A percentile compares a stretch with the other conserved stretches of the same genome.
These are phyloP conservation scores for Troides oblongomaculatus DNA, from an alignment of 2,888 invertebrate species.

Conservation along the genomic window DNA sequence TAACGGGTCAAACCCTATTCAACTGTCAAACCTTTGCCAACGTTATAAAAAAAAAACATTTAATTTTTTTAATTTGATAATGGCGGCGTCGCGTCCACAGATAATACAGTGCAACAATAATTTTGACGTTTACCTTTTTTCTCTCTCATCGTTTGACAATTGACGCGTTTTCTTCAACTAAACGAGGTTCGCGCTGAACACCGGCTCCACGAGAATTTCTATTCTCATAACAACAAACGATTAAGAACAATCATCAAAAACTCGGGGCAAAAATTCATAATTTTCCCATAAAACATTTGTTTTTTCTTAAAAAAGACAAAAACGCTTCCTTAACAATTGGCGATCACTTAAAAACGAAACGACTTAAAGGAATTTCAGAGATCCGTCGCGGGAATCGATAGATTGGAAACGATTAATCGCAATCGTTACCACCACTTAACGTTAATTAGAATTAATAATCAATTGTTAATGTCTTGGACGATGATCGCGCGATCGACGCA, in stretches of 20 bases:
- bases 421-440: slow-evolving; percentile 11
- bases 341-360: slow-evolving; percentile 40
- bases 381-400: slow-evolving; percentile 49
- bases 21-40: slow-evolving; percentile 19
- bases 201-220: neutral
- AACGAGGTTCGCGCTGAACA: too few relatives aligned
- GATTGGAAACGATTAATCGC: slow-evolving; percentile 31
- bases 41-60: too few relatives aligned
- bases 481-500: neutral
- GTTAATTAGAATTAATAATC: neutral
- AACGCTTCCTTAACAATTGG: slow-evolving; percentile 39
- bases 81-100: neutral
- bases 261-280: slow-evolving; percentile 56
- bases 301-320: slow-evolving; percentile 36
- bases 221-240: slow-evolving; percentile 44
- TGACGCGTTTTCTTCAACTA: slow-evolving; percentile 1
- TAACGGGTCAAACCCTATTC: slow-evolving; percentile 24
- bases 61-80: too few relatives aligned
- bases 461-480: neutral
- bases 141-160: slow-evolving; percentile 9
- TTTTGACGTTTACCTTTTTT: neutral
- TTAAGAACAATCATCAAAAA: slow-evolving; percentile 40
- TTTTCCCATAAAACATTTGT: slow-evolving; percentile 51
- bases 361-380: slow-evolving; percentile 45
- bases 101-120: neutral